These are phyloP conservation scores for Heliocidaris tuberculata DNA, from an alignment of 35 echinoderm and acorn worm genomes.

Conservation along the genomic window DNA sequence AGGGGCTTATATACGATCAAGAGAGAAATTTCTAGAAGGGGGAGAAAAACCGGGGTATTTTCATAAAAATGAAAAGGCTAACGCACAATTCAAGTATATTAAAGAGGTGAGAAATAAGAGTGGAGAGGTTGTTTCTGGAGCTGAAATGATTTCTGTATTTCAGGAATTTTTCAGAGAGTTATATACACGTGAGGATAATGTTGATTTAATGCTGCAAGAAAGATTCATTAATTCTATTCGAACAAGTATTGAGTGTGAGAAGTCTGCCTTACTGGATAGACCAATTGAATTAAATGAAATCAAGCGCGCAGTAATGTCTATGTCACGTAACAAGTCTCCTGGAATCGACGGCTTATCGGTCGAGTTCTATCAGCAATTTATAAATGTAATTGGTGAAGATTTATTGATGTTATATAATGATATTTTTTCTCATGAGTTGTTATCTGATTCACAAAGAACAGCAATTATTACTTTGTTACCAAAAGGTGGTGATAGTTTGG, in stretches of 20 bases:
- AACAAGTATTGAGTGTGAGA: background rate
- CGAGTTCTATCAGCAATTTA: slow-evolving; percentile 47
- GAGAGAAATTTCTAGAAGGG: slow-evolving; percentile 44
- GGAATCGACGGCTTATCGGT: slow-evolving; percentile 57
- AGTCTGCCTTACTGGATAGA: background rate
- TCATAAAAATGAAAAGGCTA: slow-evolving; percentile 22
- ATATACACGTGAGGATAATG: slow-evolving; percentile 1
- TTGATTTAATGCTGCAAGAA: slow-evolving; percentile 30
- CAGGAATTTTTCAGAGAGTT: slow-evolving; percentile 46
- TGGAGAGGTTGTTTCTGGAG: slow-evolving; percentile 32
- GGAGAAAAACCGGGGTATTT: slow-evolving; percentile 54
- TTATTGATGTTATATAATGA: slow-evolving; percentile 33
- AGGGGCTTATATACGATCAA: slow-evolving; percentile 47
- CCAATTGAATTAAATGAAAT: slow-evolving; percentile 31
- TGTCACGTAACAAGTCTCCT: slow-evolving; percentile 50
- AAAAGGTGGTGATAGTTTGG: slow-evolving; percentile 2
- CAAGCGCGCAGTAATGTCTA: background rate
- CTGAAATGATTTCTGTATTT: slow-evolving; percentile 44
- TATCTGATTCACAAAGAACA: slow-evolving; percentile 19
- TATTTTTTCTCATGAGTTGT: background rate
- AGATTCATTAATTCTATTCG: slow-evolving; percentile 20
- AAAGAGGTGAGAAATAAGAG: background rate
- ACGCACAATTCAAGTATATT: slow-evolving; percentile 35
- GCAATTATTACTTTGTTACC: slow-evolving; percentile 45
- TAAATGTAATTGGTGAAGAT: slow-evolving; percentile 23